A percentile compares a stretch with the other conserved stretches of the same genome.
Evolutionary conservation across 2,888 invertebrate genomes (phyloP).

Genomic region (Conistra vaccinii): DNA sequence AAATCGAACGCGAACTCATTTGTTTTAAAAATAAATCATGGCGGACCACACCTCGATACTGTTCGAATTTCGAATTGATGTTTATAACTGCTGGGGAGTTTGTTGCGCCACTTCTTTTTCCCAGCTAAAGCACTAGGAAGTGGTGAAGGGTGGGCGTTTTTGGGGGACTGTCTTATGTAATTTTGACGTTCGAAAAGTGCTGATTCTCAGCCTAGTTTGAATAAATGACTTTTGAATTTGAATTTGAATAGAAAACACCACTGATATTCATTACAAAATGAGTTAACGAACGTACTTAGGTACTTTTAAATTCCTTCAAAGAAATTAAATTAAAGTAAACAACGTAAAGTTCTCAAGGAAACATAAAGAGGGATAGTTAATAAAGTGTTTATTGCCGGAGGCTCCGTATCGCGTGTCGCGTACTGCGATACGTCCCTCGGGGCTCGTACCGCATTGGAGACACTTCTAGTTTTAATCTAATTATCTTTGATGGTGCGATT

Average conservation of each 20-base stretch:
- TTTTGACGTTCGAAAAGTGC: no score
- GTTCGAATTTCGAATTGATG: constrained; percentile 10
- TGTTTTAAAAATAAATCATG: background rate
- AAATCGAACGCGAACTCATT: background rate
- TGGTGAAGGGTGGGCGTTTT: no score
- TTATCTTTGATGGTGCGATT: constrained; percentile 48
- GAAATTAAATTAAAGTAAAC: constrained; percentile 41
- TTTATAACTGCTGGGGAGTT: no score
- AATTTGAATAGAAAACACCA: background rate
- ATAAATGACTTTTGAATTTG: no score
- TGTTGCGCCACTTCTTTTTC: no score
- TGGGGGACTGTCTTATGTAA: no score
- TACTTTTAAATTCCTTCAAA: background rate
- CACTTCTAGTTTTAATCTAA: constrained; percentile 61
- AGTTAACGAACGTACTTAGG: background rate
- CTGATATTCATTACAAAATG: constrained; percentile 3
- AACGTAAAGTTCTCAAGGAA: constrained; percentile 52
- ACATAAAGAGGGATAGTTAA: constrained; percentile 50
- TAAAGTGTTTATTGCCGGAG: constrained; percentile 62
- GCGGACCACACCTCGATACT: background rate
- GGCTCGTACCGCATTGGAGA: constrained; percentile 38
- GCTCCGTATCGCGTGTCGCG: constrained; percentile 61
- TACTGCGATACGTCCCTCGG: constrained; percentile 54
- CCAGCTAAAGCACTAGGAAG: no score
- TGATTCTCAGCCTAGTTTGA: no score